Evolutionary conservation across 2,113 vertebrate genomes (phyloP).

Genomic region (Entelurus aequoreus): DNA sequence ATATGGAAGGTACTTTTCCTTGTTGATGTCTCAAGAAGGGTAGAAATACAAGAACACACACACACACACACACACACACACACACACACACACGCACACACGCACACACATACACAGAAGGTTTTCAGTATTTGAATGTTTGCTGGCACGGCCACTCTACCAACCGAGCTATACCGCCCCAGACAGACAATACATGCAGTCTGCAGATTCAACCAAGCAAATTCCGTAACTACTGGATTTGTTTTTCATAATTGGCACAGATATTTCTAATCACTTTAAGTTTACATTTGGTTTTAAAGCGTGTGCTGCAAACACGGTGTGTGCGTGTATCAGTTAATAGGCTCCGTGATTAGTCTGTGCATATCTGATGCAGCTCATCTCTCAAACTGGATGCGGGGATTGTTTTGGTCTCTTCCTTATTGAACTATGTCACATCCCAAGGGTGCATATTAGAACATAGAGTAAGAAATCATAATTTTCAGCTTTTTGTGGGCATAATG

Average conservation of each 20-base stretch:
- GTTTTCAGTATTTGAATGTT: constrained; percentile 10
- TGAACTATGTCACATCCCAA: constrained; percentile 61
- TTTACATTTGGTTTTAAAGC: not conserved
- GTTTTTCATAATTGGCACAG: too few species aligned
- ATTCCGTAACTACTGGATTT: too few species aligned
- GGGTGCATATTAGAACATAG: constrained; percentile 60
- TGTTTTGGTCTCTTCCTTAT: constrained; percentile 38
- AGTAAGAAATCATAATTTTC: constrained; percentile 69
- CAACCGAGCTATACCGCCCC: too few species aligned
- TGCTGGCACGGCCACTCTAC: not conserved
- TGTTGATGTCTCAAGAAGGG: too few species aligned
- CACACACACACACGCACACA: too few species aligned
- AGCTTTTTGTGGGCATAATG: constrained; percentile 66
- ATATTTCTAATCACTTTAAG: too few species aligned
- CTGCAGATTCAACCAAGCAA: too few species aligned
- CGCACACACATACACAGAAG: too few species aligned
- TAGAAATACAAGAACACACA: too few species aligned
- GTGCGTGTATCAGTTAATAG: constrained; percentile 32
- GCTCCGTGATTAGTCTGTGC: constrained; percentile 46
- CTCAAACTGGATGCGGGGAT: constrained; percentile 45
- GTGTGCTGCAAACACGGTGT: not conserved
- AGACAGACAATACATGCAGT: too few species aligned
- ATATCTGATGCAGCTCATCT: constrained; percentile 59
- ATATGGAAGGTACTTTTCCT: too few species aligned
- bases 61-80: too few species aligned